Evolutionary conservation across 2,888 invertebrate genomes (phyloP).

Genomic region (Sinelater perroti): DNA sequence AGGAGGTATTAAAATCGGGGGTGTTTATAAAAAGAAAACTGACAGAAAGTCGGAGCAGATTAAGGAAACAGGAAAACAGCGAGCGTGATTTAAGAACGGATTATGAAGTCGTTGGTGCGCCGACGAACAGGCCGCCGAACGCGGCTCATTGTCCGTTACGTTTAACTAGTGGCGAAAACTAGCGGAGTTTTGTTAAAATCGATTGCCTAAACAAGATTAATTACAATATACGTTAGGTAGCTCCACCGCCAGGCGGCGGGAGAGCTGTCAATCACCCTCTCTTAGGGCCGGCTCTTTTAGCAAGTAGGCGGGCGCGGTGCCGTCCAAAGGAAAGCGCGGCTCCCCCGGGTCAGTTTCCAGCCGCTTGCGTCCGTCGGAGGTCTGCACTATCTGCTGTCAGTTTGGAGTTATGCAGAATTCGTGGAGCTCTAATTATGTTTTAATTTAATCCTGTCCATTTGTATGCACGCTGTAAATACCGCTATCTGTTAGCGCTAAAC

Average conservation of each 20-base stretch:
- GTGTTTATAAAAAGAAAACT: too few relatives aligned
- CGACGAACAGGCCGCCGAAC: too few relatives aligned
- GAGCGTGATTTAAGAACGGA: too few relatives aligned
- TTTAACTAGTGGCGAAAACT: conserved; percentile 32
- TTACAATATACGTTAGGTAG: conserved; percentile 45
- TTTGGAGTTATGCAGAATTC: conserved; percentile 42
- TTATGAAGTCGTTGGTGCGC: too few relatives aligned
- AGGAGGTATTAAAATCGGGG: too few relatives aligned
- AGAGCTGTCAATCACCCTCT: conserved; percentile 45
- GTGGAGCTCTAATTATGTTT: conserved; percentile 43
- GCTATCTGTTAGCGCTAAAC: conserved; percentile 36
- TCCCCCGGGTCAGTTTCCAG: conserved; percentile 11
- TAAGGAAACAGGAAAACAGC: too few relatives aligned
- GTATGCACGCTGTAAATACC: conserved; percentile 39
- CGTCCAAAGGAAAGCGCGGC: conserved; percentile 5
- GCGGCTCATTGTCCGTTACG: conserved; percentile 25
- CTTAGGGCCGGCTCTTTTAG: conserved; percentile 22
- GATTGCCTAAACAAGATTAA: conserved; percentile 48
- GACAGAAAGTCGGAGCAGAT: too few relatives aligned
- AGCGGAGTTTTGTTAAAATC: conserved; percentile 42
- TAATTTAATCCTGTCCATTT: conserved; percentile 42
- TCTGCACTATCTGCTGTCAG: conserved; percentile 33
- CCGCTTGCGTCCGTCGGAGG: conserved; percentile 26
- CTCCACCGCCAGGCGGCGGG: conserved; percentile 37
- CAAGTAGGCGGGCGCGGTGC: conserved; percentile 27